Evolutionary conservation across 2,888 invertebrate species (phyloP), one percentile per base, ranked within the genome.

Genomic region (Chrysotoxum bicinctum): DNA sequence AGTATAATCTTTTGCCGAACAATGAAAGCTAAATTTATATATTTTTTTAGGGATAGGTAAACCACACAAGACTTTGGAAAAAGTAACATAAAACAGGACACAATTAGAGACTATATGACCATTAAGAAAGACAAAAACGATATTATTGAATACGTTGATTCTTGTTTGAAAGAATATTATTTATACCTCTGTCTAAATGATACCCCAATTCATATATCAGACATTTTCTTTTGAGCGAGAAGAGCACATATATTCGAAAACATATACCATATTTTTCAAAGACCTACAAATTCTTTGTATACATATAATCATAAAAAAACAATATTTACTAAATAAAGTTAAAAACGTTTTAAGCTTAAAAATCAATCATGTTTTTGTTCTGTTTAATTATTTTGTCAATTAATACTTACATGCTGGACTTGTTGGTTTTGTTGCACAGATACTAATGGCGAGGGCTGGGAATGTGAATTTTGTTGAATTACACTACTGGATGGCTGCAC

Each of bases 401-500:
- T 91, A 88, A 90, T 92, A 92, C 92, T 92, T 91, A 92, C 92
- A 91, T 92, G 92, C 89, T 92, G 92, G 87, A 80, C 66, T 80
- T 91, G 91, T 74, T 91, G 87, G 79, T 90, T 85, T 82, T 90
- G 90, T 84, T 93, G 93, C 3, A 93, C 93, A 87, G 94, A 93
- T 37, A 94, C 91, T 89, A 93, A 88, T 26, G 93, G 93, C 12
- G 93, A 93, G 10, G 93, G 93, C 88, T 93, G 93, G 32, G 91
- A 89, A 76, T 90, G 93, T 50, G 91, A 91, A 90, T 79, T 92
- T 68, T 87, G 87, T 68, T 87, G 87, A 16, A 74, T 73, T 37
- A 88, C 91, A 12, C 88, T 81, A 80, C 88, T 90, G 66, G 94
- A 92, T n/a, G 97, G 97, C 90, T 97, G 97, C 70, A 97, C 96